Evolutionary conservation across 2,888 invertebrate species (phyloP).

Genomic region (Scaeva pyrastri): DNA sequence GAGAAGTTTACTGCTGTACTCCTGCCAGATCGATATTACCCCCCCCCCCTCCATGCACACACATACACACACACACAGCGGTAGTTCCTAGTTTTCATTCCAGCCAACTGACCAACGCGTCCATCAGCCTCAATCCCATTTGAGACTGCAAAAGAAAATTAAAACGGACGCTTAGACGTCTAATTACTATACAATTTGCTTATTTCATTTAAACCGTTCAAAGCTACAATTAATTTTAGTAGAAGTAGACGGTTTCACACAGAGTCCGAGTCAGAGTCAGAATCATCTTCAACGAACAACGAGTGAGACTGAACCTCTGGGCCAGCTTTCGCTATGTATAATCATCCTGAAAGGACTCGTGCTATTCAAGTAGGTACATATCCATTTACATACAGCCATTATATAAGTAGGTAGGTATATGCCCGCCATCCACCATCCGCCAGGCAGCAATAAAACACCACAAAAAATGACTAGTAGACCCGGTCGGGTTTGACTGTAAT

Average conservation of each 20-base stretch:
- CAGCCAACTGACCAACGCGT: constrained; percentile 38
- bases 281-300: constrained; percentile 21
- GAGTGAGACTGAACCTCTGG: neutral
- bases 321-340: neutral
- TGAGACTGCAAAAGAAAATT: constrained; percentile 49
- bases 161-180: constrained; percentile 59
- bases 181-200: constrained; percentile 72
- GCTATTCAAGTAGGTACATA: constrained; percentile 26
- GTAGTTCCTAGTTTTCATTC: constrained; percentile 22
- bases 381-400: constrained; percentile 18
- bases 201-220: constrained; percentile 63
- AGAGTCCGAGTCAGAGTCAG: constrained; percentile 41
- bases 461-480: constrained; percentile 35
- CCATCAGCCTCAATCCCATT: constrained; percentile 49
- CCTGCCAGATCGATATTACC: constrained; percentile 4
- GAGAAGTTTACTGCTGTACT: neutral
- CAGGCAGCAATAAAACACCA: constrained; percentile 16
- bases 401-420: neutral
- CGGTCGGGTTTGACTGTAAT: constrained; percentile 56
- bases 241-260: constrained; percentile 45
- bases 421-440: neutral
- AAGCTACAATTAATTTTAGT: constrained; percentile 63
- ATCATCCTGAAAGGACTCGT: constrained; percentile 29
- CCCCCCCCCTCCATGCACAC: no score
- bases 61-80: no score